Evolutionary conservation across 2,113 vertebrate genomes (phyloP).

Genomic region (Aegypius monachus): DNA sequence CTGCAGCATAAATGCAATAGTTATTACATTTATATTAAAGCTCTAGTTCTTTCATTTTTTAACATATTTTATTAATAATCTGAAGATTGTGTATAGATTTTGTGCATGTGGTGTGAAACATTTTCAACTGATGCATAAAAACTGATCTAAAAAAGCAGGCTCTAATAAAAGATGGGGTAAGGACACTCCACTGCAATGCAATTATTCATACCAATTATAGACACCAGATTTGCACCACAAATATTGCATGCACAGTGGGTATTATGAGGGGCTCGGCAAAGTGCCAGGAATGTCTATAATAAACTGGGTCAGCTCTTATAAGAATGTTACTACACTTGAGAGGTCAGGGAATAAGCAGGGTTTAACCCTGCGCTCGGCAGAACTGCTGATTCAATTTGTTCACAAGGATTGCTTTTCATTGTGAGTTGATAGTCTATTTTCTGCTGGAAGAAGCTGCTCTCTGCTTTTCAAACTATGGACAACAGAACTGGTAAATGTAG

Average conservation of each 20-base stretch:
- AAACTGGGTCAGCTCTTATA: conserved; percentile 41
- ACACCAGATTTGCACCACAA: conserved; percentile 1
- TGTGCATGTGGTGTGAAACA: background rate
- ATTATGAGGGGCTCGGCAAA: background rate
- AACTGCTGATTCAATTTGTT: background rate
- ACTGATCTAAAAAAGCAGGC: background rate
- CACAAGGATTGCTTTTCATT: background rate
- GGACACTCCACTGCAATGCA: background rate
- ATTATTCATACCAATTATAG: conserved; percentile 31
- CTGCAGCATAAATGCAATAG: background rate
- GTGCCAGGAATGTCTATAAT: background rate
- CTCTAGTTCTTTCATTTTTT: background rate
- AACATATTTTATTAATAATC: background rate
- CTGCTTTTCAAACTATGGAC: background rate
- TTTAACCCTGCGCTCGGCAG: background rate
- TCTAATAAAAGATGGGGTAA: background rate
- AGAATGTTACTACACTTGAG: conserved; percentile 34
- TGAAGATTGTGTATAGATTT: background rate
- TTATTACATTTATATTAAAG: background rate
- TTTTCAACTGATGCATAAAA: background rate
- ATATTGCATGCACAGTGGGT: background rate
- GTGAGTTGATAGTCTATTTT: background rate
- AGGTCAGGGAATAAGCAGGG: conserved; percentile 13
- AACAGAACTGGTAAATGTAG: background rate
- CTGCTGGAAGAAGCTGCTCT: background rate